Conservation (phyloP, 2,797 vertebrate species). For the Falco peregrinus region DNA sequence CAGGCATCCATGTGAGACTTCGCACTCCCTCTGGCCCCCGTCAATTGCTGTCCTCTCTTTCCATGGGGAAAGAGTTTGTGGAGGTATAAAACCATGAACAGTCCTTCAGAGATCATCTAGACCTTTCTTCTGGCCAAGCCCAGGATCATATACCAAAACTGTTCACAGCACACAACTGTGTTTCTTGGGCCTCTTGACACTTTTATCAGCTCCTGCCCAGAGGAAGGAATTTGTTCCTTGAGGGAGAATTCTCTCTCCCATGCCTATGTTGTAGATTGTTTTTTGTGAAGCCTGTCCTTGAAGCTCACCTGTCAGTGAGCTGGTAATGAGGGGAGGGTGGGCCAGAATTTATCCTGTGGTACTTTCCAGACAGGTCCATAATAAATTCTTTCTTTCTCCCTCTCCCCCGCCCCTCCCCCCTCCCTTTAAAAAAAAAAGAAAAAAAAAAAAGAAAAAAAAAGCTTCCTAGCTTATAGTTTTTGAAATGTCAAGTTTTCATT, state of each 20-base stretch:
- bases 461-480: neutral
- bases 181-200: neutral
- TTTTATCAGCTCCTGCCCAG: neutral
- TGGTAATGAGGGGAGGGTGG: neutral
- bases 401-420: too few relatives aligned
- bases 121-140: neutral
- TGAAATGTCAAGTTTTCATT: neutral
- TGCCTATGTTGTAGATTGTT: neutral
- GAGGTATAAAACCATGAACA: neutral
- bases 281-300: neutral
- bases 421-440: too few relatives aligned
- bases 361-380: neutral
- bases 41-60: neutral
- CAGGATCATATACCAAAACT: neutral
- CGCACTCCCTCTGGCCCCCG: neutral
- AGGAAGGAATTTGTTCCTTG: neutral
- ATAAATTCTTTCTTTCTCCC: neutral
- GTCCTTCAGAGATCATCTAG: neutral
- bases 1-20: neutral
- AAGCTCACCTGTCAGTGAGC: neutral
- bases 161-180: neutral
- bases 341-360: neutral
- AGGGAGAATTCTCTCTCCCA: neutral
- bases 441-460: too few relatives aligned
- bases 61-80: neutral